A percentile compares a stretch with the other conserved stretches of the same genome.
Evolutionary conservation across 2,888 invertebrate genomes (phyloP).

Genomic region (Gisinianus flammeolus): DNA sequence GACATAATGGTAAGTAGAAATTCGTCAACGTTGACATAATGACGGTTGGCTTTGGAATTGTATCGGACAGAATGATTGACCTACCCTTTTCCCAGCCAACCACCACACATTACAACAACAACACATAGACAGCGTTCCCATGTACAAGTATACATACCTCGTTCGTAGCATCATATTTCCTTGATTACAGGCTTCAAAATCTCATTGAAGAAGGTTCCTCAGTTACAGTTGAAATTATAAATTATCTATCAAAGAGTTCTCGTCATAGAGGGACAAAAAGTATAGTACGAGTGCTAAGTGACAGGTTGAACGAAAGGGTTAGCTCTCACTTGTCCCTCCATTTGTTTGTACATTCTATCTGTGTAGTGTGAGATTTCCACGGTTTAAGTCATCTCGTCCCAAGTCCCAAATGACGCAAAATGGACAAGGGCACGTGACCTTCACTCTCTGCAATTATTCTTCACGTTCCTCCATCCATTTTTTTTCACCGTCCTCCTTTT

Average conservation of each 20-base stretch:
- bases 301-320: constrained; percentile 39
- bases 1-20: constrained; percentile 3
- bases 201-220: neutral
- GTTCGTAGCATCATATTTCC: constrained; percentile 16
- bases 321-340: neutral
- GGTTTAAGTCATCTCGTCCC: constrained; percentile 12
- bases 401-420: constrained; percentile 14
- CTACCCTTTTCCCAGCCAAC: neutral
- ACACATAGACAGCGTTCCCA: neutral
- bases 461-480: neutral
- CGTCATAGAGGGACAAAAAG: neutral
- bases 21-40: constrained; percentile 14
- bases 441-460: neutral
- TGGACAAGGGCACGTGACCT: constrained; percentile 31
- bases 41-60: neutral
- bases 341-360: neutral
- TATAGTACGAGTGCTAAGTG: constrained; percentile 1
- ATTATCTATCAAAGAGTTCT: too few relatives aligned
- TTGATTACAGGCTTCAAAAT: constrained; percentile 7
- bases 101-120: too few relatives aligned
- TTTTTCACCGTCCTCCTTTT: neutral
- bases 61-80: neutral
- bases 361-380: constrained; percentile 2
- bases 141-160: too few relatives aligned
- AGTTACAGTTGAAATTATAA: too few relatives aligned